Base-by-base conservation (phyloP, 2,113 vertebrate genomes). In the Corythaixoides concolor region DNA sequence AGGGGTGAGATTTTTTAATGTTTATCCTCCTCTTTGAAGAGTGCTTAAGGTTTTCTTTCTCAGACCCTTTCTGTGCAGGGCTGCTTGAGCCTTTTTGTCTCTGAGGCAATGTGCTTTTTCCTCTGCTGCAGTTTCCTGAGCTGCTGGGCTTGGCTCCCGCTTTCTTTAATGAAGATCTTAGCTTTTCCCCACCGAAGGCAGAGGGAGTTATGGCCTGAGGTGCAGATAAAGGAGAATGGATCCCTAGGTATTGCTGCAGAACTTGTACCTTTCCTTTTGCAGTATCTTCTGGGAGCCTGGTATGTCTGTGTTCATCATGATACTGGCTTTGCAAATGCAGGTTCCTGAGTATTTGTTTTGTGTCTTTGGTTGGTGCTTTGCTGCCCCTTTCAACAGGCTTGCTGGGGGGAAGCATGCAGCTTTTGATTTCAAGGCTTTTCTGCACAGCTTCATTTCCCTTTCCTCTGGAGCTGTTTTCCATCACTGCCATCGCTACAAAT, bases 1-100 rank as follows among this genome's bases (percentile, higher is more conserved):
- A 93, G 5, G 81, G 50, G 27, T 73, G 96, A 63, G 86, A 43
- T 8, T 52, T 55, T 37, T 60, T 73, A 39, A 55, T 12, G 5
- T 77, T 92, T 76, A 3, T 7, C 15, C 50, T 83, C 69, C 26
- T 91, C 41, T 93, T 82, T 12, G 82, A 82, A 88, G 64, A 67
- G 1, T 41, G 69, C 6, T 78, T 69, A 47, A 96, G 59, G 3
- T 86, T 91, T 89, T 95, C 93, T 82, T 96, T 92, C 56, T 78
- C 74, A 16, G 33, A 26, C 0, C 6, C 12, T 43, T 60, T 78
- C 60, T 11, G 64, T 27, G 47, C 59, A 63, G 59, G 64, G 27
- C 49, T 77, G 32, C 62, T 70, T 32, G 70, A 91, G 19, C 33
- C 37, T 47, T 82, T 86, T 50, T 73, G 39, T n/a, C 47, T 58